Base-by-base conservation (phyloP, 1,140 invertebrate genomes). In the Cydia fagiglandana region DNA sequence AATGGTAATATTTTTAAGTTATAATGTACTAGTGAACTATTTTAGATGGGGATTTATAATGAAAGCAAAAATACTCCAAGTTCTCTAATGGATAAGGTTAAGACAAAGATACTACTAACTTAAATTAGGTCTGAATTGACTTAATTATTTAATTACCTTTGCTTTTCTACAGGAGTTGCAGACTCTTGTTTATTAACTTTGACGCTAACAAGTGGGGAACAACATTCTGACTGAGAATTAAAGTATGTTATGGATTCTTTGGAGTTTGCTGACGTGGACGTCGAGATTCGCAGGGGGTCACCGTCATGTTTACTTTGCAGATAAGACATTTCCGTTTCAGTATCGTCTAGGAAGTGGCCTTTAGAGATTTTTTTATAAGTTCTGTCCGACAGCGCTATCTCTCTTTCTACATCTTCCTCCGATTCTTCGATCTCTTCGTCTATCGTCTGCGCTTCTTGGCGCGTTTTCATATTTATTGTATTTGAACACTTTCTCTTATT, bases 301-400 rank as follows among this genome's bases (percentile, higher is more conserved):
- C 74, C 73, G 12, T 81, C 77, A 64, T 79, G 50, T 79, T 85
- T 86, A 74, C 76, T 83, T 64, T 84, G 77, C 24, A 84, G 66
- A 17, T 87, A 82, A 81, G 84, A 87, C 61, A 89, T 80, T 83
- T 89, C 84, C 4, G 89, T 86, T 41, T 83, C 85, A 0, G 85
- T 76, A 28, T 91, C 81, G 73, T 91, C 89, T 74, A 87, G 80
- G 73, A 84, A 87, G 73, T 84, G 87, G 76, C 83, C 86, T 15
- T 86, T 86, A 9, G 84, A 79, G 45, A 84, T 86, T 73, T 89
- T 86, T 47, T 83, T 79, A 50, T 24, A 77, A 73, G 83, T 80
- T 76, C 73, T 77, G 9, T 81, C 78, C 24, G 70, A 28, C n/a
- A 74, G 50, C n/a, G 0, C 77, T 30, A 64, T 53, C 9, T 56